Evolutionary conservation across 1,140 invertebrate genomes (phyloP).

Genomic region (Physella acuta): DNA sequence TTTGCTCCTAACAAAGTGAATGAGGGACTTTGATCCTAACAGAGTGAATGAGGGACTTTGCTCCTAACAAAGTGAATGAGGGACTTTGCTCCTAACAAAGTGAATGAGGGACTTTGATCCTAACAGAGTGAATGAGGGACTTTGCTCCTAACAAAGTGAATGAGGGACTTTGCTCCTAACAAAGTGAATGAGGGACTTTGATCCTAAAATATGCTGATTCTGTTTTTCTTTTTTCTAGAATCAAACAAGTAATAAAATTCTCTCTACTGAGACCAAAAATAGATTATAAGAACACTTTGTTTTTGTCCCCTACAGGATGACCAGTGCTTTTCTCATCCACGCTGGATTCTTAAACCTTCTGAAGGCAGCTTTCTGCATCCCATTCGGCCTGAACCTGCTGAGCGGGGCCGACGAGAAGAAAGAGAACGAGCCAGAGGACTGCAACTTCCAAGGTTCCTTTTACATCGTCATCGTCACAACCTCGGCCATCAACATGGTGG

Average conservation of each 20-base stretch:
- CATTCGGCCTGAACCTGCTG: conserved; percentile 56
- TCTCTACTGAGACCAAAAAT: neutral
- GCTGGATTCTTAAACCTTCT: conserved; percentile 54
- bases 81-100: no score
- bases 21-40: no score
- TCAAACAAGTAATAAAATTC: neutral
- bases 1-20: no score
- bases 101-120: no score
- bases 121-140: no score
- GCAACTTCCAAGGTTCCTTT: conserved; percentile 50
- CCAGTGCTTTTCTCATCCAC: conserved; percentile 56
- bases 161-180: no score
- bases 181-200: no score
- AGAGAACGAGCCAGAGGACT: conserved; percentile 38
- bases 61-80: no score
- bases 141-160: no score
- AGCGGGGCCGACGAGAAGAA: conserved; percentile 32
- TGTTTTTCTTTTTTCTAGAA: neutral
- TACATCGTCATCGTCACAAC: conserved; percentile 56
- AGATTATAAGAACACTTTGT: neutral
- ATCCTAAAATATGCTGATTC: neutral
- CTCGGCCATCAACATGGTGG: conserved; percentile 58
- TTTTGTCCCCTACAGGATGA: conserved; percentile 40
- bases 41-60: no score
- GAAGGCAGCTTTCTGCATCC: conserved; percentile 56